phyloP scores from a whole-genome alignment of 1,140 invertebrate species.

The Trigoniulus corallinus region DNA sequence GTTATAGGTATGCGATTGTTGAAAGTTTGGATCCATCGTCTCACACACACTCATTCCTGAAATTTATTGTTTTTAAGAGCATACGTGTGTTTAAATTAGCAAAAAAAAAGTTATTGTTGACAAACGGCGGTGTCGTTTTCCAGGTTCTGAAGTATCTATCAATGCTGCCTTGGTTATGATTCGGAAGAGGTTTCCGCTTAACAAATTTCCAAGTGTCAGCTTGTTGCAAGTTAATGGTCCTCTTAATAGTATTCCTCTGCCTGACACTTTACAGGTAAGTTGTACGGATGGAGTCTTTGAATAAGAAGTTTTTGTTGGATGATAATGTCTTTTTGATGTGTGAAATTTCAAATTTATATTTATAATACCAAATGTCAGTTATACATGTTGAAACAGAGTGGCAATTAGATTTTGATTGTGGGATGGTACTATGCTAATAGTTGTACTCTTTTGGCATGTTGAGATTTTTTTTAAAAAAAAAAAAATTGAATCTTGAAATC shows the following conservation, averaged over 20 bases:
- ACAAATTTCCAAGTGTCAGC: slow-evolving; percentile 56
- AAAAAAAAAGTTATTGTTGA: background rate
- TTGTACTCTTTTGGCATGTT: too few relatives aligned
- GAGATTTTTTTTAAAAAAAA: too few relatives aligned
- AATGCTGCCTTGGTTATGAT: slow-evolving; percentile 63
- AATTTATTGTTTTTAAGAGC: background rate
- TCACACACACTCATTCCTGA: background rate
- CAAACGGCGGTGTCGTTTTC: too few relatives aligned
- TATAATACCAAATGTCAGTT: too few relatives aligned
- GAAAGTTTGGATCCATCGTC: background rate
- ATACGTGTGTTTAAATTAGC: background rate
- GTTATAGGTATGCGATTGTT: slow-evolving; percentile 54
- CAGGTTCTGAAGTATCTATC: slow-evolving; percentile 52
- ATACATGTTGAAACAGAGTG: too few relatives aligned
- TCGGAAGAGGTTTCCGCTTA: slow-evolving; percentile 59
- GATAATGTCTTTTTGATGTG: too few relatives aligned
- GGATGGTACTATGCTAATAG: too few relatives aligned
- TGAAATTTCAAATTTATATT: too few relatives aligned
- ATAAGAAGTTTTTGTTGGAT: too few relatives aligned
- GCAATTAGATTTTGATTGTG: too few relatives aligned
- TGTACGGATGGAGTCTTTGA: too few relatives aligned
- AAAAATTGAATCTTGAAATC: too few relatives aligned
- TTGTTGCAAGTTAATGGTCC: slow-evolving; percentile 53
- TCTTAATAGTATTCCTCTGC: slow-evolving; percentile 30
- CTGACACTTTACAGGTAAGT: slow-evolving; percentile 45